Conservation (phyloP, 2,888 invertebrate genomes). For the Aporophyla lueneburgensis region DNA sequence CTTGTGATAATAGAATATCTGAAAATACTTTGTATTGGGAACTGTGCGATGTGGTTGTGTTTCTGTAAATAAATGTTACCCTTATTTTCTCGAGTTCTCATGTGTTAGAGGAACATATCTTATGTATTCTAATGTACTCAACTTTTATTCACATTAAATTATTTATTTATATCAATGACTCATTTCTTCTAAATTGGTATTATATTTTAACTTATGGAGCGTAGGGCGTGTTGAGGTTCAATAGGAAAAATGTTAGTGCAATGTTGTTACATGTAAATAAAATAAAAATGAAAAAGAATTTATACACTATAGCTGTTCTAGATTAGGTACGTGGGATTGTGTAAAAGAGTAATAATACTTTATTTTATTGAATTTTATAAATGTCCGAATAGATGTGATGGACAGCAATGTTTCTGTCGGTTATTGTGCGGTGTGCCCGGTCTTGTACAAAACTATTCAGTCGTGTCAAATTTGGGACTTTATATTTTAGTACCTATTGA, state of each 20-base stretch:
- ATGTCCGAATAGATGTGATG: slow-evolving; percentile 59
- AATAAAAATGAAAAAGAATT: slow-evolving; percentile 71
- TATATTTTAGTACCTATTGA: slow-evolving; percentile 80
- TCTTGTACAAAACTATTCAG: slow-evolving; percentile 68
- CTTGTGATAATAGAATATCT: slow-evolving; percentile 81
- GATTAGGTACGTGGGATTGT: slow-evolving; percentile 68
- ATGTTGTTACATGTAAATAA: slow-evolving; percentile 76
- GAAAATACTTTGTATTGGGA: slow-evolving; percentile 51
- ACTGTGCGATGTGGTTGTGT: slow-evolving; percentile 69
- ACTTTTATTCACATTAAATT: slow-evolving; percentile 62
- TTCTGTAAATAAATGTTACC: slow-evolving; percentile 81
- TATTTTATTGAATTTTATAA: slow-evolving; percentile 73
- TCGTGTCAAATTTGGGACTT: slow-evolving; percentile 83
- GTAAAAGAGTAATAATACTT: slow-evolving; percentile 71
- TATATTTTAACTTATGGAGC: slow-evolving; percentile 51
- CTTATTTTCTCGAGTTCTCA: slow-evolving; percentile 58
- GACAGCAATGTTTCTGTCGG: slow-evolving; percentile 47
- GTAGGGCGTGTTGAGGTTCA: slow-evolving; percentile 50
- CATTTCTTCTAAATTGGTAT: slow-evolving; percentile 59
- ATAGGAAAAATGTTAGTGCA: slow-evolving; percentile 64
- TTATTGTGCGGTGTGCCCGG: slow-evolving; percentile 49
- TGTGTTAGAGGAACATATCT: slow-evolving; percentile 60
- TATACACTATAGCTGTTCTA: slow-evolving; percentile 68
- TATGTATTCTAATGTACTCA: slow-evolving; percentile 57
- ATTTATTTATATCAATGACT: slow-evolving; percentile 67